phyloP scores from a whole-genome alignment of 2,888 invertebrate species.

The Pantelozetes paolii region DNA sequence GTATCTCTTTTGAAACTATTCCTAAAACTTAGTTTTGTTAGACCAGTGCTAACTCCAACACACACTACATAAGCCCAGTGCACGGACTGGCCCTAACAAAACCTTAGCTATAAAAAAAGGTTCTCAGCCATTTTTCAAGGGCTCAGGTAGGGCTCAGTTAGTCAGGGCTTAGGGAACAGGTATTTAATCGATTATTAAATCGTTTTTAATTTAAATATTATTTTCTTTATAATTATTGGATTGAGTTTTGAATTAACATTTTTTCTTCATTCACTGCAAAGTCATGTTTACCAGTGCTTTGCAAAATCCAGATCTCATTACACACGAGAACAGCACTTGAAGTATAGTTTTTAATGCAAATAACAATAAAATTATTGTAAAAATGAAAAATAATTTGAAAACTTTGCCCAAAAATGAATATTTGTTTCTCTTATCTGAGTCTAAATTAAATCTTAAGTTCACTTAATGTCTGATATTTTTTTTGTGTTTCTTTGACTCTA shows the following conservation, averaged over 20 bases:
- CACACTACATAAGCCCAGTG: background rate
- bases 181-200: slow-evolving; percentile 34
- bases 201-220: slow-evolving; percentile 30
- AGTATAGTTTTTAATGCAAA: background rate
- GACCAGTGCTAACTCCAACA: background rate
- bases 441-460: background rate
- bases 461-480: no score
- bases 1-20: slow-evolving; percentile 13
- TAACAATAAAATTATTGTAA: background rate
- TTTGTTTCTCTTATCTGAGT: background rate
- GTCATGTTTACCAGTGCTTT: background rate
- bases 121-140: slow-evolving; percentile 4
- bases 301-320: slow-evolving; percentile 28
- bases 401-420: background rate
- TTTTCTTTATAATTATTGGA: slow-evolving; percentile 24
- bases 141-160: background rate
- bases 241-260: slow-evolving; percentile 16
- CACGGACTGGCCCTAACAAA: slow-evolving; percentile 17
- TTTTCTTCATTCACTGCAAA: slow-evolving; percentile 27
- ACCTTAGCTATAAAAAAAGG: background rate
- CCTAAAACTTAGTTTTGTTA: background rate
- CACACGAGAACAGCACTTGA: background rate
- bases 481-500: no score
- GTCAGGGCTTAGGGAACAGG: background rate
- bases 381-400: background rate